Percentiles rank a stretch among this genome's conserved stretches.
phyloP scores from a whole-genome alignment of 1,140 invertebrate species.

The Zaprionus gabonicus region DNA sequence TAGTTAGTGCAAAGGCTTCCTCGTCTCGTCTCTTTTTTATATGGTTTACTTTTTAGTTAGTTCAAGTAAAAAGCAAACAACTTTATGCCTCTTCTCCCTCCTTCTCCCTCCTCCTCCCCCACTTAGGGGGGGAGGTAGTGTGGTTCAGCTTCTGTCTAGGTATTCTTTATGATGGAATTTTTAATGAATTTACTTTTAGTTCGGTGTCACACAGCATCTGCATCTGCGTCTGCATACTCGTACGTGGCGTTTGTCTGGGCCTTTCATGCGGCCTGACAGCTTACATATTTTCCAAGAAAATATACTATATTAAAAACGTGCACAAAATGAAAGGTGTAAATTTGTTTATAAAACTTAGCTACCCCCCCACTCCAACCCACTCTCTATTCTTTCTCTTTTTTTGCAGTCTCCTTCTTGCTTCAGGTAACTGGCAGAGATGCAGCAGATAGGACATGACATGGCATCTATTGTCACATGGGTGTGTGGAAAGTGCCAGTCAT shows the following conservation, averaged over 20 bases:
- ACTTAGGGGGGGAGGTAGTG: not conserved
- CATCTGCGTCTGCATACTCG: conserved; percentile 38
- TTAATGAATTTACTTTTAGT: conserved; percentile 83
- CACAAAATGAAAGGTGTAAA: conserved; percentile 77
- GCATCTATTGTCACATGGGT: conserved; percentile 48
- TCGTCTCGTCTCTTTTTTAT: conserved; percentile 55
- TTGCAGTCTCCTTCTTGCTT: not conserved
- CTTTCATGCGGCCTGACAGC: conserved; percentile 48
- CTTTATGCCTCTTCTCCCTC: conserved; percentile 12
- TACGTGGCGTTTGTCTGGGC: conserved; percentile 21
- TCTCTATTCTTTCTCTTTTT: not conserved
- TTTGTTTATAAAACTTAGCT: conserved; percentile 73
- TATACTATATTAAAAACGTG: conserved; percentile 54
- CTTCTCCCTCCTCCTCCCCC: not conserved
- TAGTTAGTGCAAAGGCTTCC: conserved; percentile 1
- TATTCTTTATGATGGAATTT: conserved; percentile 79
- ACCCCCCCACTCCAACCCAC: not conserved
- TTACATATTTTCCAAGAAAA: conserved; percentile 54
- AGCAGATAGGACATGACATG: conserved; percentile 48
- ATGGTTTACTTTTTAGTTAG: conserved; percentile 81
- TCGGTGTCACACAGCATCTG: conserved; percentile 66
- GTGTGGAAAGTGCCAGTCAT: conserved; percentile 38
- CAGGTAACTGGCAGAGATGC: conserved; percentile 28
- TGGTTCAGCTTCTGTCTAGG: conserved; percentile 41
- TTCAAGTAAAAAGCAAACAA: conserved; percentile 69